A percentile compares a stretch with the other conserved stretches of the same genome.
Conservation (phyloP, 1,140 invertebrate species). For the Cyclina sinensis region DNA sequence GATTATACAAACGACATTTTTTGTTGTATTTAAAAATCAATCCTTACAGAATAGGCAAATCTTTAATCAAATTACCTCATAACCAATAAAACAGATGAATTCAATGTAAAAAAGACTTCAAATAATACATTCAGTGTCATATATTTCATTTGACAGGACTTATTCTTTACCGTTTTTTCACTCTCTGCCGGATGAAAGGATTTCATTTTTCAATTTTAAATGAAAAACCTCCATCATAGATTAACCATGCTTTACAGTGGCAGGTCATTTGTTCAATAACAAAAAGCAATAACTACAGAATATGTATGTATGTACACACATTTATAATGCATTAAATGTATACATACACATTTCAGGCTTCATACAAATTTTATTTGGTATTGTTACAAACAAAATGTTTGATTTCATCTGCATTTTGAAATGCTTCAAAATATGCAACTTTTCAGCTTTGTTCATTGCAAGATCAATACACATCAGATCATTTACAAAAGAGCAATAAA, state of each 20-base stretch:
- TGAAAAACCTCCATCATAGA: background rate
- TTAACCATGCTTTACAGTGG: background rate
- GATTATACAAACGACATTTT: background rate
- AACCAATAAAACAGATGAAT: background rate
- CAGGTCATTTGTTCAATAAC: background rate
- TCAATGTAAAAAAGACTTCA: background rate
- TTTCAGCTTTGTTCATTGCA: too few relatives aligned
- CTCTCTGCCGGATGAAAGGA: background rate
- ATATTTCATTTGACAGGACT: background rate
- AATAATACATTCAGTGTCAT: constrained; percentile 13
- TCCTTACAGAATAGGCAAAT: background rate
- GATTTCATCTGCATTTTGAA: too few relatives aligned
- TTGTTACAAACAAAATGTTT: too few relatives aligned
- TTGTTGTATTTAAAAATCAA: background rate
- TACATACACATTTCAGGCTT: background rate
- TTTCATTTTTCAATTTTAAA: background rate
- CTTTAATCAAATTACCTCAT: background rate
- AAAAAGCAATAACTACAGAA: background rate
- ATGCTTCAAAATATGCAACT: too few relatives aligned
- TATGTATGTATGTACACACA: background rate
- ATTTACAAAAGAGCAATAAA: too few relatives aligned
- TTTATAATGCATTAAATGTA: background rate
- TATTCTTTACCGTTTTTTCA: background rate
- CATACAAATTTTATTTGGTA: background rate
- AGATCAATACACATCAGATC: too few relatives aligned